Conservation (phyloP, 2,797 vertebrate species). For the Sebastes variabilis region DNA sequence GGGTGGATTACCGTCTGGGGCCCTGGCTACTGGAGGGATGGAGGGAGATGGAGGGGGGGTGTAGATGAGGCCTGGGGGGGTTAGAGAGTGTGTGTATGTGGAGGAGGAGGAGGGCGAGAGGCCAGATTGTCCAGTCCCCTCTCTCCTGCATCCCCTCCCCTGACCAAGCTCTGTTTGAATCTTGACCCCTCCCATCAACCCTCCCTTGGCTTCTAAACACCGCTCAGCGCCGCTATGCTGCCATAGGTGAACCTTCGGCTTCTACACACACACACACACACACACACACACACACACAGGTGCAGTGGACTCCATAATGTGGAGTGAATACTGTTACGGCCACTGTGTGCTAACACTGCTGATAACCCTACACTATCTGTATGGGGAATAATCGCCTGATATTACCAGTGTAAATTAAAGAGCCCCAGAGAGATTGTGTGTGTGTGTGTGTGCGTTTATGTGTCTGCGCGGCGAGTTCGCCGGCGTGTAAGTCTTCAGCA, state of each 20-base stretch:
- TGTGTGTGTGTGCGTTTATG: conserved; percentile 10
- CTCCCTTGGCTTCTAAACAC: conserved; percentile 67
- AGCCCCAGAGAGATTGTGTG: conserved; percentile 60
- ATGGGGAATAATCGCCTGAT: conserved; percentile 74
- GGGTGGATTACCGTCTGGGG: conserved; percentile 88
- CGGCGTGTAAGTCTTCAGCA: conserved; percentile 52
- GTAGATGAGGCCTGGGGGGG: conserved; percentile 72
- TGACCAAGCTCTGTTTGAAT: conserved; percentile 76
- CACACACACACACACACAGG: conserved; percentile 26
- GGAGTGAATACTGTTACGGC: conserved; percentile 59
- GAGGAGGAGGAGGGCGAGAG: conserved; percentile 51
- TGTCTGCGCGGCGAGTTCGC: conserved; percentile 29
- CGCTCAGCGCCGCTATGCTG: conserved; percentile 51
- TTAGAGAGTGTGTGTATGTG: conserved; percentile 25
- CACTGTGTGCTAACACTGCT: conserved; percentile 55
- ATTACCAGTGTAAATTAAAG: conserved; percentile 80
- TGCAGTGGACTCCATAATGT: conserved; percentile 59
- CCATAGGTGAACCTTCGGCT: conserved; percentile 56
- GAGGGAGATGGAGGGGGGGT: conserved; percentile 59
- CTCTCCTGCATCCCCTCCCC: conserved; percentile 64
- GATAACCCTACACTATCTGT: conserved; percentile 76
- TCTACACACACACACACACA: conserved; percentile 23
- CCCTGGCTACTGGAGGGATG: conserved; percentile 80
- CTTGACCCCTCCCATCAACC: conserved; percentile 75
- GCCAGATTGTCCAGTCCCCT: conserved; percentile 75